phyloP scores from a whole-genome alignment of 2,888 invertebrate genomes.

The Bugula neritina region DNA sequence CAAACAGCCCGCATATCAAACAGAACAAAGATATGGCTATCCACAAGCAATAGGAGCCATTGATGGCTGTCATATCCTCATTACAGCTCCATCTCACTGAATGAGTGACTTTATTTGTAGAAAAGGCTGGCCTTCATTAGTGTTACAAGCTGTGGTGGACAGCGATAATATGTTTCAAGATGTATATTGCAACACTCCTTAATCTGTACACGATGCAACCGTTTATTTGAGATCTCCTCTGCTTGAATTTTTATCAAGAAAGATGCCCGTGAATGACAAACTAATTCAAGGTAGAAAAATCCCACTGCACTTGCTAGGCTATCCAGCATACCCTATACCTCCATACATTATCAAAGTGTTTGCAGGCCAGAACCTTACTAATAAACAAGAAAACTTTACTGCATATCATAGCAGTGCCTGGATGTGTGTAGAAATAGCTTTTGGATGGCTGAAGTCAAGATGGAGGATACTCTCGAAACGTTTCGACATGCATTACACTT shows the following conservation, averaged over 20 bases:
- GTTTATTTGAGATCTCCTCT: neutral
- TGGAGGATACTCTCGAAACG: neutral
- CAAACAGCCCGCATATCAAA: neutral
- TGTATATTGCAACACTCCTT: neutral
- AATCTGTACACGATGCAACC: neutral
- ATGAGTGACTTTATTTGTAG: neutral
- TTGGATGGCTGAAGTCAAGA: neutral
- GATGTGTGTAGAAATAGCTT: conserved; percentile 9
- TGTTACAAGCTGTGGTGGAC: conserved; percentile 3
- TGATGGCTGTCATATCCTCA: neutral
- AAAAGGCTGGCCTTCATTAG: neutral
- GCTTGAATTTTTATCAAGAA: neutral
- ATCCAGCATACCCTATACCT: conserved; percentile 1
- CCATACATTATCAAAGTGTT: neutral
- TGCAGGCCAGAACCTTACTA: neutral
- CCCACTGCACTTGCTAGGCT: neutral
- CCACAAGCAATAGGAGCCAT: conserved; percentile 1
- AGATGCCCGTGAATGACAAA: neutral
- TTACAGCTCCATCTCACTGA: neutral
- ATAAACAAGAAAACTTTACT: neutral
- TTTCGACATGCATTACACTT: neutral
- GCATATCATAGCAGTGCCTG: neutral
- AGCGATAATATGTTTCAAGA: neutral
- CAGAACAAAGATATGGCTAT: neutral
- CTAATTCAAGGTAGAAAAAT: neutral